Conservation (phyloP, 1,140 invertebrate genomes). For the Caenorhabditis brenneri region DNA sequence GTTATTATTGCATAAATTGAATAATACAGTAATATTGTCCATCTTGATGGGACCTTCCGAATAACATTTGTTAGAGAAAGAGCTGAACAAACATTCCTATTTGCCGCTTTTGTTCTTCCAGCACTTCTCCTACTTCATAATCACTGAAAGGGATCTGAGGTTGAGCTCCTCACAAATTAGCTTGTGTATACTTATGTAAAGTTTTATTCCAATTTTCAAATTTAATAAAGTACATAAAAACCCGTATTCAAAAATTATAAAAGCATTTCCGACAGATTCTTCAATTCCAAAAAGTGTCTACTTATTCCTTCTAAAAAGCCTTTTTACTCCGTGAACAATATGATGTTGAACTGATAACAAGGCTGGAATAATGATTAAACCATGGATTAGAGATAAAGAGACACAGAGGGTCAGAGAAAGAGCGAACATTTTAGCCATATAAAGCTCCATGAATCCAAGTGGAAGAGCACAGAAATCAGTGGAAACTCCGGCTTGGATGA, state of each 20-base stretch:
- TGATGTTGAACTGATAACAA: constrained; percentile 51
- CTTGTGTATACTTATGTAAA: too few species aligned
- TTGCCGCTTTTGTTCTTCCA: too few species aligned
- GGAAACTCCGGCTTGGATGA: constrained; percentile 88
- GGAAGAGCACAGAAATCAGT: constrained; percentile 88
- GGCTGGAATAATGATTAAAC: constrained; percentile 59
- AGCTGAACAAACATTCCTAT: too few species aligned
- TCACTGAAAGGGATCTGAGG: too few species aligned
- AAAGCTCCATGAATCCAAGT: constrained; percentile 85
- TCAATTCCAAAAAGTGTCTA: background rate
- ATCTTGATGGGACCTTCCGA: too few species aligned
- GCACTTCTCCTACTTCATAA: too few species aligned
- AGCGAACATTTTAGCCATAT: constrained; percentile 76
- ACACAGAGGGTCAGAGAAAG: constrained; percentile 64
- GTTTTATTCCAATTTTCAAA: background rate
- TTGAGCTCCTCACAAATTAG: too few species aligned
- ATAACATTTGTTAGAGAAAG: too few species aligned
- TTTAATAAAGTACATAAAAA: constrained; percentile 1
- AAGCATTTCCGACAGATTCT: background rate
- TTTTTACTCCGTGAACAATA: background rate
- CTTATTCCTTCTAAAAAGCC: background rate
- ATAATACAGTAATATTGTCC: too few species aligned
- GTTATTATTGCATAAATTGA: too few species aligned
- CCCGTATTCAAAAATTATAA: background rate
- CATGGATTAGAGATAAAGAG: constrained; percentile 57